Evolutionary conservation across 2,113 vertebrate species (phyloP).

Genomic region (Ardeotis arabs): DNA sequence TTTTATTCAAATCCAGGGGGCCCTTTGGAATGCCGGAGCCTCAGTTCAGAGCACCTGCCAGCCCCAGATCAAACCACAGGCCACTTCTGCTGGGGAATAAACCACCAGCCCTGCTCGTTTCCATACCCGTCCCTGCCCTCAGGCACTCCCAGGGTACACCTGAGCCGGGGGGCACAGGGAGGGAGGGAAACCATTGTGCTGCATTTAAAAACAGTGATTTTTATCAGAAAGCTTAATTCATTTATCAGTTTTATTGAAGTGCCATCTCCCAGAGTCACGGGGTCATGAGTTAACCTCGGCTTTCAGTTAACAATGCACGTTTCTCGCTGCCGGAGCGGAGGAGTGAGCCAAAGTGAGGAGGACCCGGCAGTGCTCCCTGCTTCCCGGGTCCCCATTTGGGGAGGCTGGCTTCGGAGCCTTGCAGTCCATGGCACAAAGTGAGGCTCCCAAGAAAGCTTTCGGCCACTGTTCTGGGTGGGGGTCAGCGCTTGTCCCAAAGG

Average conservation of each 20-base stretch:
- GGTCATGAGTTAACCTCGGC: slow-evolving; percentile 17
- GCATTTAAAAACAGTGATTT: not conserved
- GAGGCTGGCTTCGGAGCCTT: not conserved
- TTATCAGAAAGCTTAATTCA: slow-evolving; percentile 29
- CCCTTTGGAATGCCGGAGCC: not conserved
- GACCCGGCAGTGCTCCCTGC: not conserved
- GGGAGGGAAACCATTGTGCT: not conserved
- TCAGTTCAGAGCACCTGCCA: not conserved
- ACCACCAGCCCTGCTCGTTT: not conserved
- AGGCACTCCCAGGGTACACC: not conserved
- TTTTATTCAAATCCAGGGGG: not conserved
- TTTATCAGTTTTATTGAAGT: slow-evolving; percentile 42
- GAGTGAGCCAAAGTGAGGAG: not conserved
- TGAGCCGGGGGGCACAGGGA: not conserved
- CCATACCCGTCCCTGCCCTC: not conserved
- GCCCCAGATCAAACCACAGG: slow-evolving; percentile 28
- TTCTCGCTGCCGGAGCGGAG: not conserved
- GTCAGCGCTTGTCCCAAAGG: not conserved
- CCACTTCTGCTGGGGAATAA: not conserved
- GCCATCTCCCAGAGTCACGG: not conserved
- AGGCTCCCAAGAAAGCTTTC: not conserved
- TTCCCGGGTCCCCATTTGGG: not conserved
- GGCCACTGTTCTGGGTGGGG: accelerated
- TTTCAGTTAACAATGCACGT: not conserved
- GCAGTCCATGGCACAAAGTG: not conserved